Base-by-base conservation (phyloP, 2,113 vertebrate genomes). In the Entelurus aequoreus region DNA sequence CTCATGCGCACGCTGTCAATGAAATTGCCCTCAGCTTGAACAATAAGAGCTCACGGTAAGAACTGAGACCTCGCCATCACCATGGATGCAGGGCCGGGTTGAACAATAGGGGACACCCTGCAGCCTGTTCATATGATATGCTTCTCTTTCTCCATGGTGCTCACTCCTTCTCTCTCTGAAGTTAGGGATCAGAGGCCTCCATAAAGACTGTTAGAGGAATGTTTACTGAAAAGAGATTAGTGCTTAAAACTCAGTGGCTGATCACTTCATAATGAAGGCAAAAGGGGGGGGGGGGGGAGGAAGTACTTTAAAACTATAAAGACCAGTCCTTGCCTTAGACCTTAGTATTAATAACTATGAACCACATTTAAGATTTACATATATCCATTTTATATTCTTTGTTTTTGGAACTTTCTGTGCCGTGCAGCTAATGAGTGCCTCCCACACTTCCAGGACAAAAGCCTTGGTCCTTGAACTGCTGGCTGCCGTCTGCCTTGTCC, bases 1-100 rank as follows among this genome's bases (percentile, higher is more conserved):
- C 96, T 69, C 96, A 98, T 14, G 92, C 94, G 6, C 95, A 96
- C 0, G 94, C 95, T 0, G 96, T 99, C 83, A 99, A 99, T 19
- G 96, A 98, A 90, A 99, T 98, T 1, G 96, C 96, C 11, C 93
- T 99, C 66, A 99, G 96, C 81, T 84, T 99, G 86, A 97, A 99
- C 83, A 99, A 99, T 85, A 99, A 96, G 88, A 99, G 95, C 80
- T 92, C 95, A 13, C 91, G 96, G 96, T 98, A 76, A 89, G 87
- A 62, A 10, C 58, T 28, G 60, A 65, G n/a, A 55, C 53, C 62
- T 51, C 53, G 48, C 40, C 15, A 14, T 69, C 74, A 63, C 60
- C 49, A 53, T 59, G 52, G 54, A 63, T 13, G 50, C 60, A 38
- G 66, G 72, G 58, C 36, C 19, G 46, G 44, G 80, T 54, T 69